Conservation (phyloP, 2,888 invertebrate genomes). For the Lasiommata megera region DNA sequence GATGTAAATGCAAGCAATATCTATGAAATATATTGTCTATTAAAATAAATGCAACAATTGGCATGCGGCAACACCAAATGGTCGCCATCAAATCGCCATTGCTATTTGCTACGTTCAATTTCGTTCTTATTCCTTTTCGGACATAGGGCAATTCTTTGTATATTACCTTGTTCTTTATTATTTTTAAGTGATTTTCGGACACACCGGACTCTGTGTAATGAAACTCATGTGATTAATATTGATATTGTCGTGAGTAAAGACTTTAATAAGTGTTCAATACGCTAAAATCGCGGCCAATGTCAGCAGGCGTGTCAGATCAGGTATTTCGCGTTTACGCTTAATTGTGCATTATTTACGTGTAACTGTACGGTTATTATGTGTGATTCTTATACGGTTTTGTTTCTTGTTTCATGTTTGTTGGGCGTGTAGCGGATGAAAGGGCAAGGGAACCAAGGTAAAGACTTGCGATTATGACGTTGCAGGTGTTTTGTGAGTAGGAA, state of each 20-base stretch:
- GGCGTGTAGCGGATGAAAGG: constrained; percentile 89
- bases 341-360: constrained; percentile 46
- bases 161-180: constrained; percentile 63
- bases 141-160: constrained; percentile 61
- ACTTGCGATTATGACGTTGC: constrained; percentile 72
- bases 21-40: background rate
- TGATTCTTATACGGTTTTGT: constrained; percentile 51
- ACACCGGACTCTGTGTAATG: constrained; percentile 71
- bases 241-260: constrained; percentile 68
- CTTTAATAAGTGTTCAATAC: constrained; percentile 75
- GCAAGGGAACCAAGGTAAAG: constrained; percentile 91
- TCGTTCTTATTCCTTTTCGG: constrained; percentile 51
- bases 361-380: constrained; percentile 36
- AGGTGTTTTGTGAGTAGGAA: constrained; percentile 67
- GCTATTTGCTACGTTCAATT: constrained; percentile 62
- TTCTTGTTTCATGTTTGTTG: constrained; percentile 81
- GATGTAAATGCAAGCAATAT: too few relatives aligned
- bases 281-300: constrained; percentile 89
- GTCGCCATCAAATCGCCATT: constrained; percentile 67
- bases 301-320: constrained; percentile 96
- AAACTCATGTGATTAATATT: constrained; percentile 75
- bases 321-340: constrained; percentile 79
- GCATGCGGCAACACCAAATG: constrained; percentile 28
- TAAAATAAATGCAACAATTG: background rate
- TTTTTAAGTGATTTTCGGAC: constrained; percentile 62